These are phyloP conservation scores for Euclidia mi DNA, from an alignment of 2,888 invertebrate genomes.

Conservation along the genomic window DNA sequence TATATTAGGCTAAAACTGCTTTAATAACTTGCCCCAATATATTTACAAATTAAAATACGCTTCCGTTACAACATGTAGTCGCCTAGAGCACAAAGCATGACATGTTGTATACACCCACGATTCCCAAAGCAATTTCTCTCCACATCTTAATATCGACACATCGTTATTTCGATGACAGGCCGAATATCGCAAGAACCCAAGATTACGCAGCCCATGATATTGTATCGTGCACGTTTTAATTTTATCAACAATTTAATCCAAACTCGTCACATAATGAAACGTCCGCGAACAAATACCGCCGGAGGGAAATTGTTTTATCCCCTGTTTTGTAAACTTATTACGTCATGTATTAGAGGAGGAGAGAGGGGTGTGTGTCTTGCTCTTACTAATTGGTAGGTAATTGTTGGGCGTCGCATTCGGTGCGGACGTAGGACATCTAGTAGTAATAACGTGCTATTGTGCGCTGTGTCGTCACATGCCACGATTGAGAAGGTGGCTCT, in stretches of 20 bases:
- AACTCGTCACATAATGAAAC: constrained; percentile 53
- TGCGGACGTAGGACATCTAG: too few species aligned
- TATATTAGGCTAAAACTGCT: too few species aligned
- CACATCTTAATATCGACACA: too few species aligned
- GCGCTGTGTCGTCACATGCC: too few species aligned
- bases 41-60: too few species aligned
- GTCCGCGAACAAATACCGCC: constrained; percentile 48
- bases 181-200: neutral
- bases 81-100: too few species aligned
- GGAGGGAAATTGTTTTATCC: constrained; percentile 42
- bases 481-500: too few species aligned
- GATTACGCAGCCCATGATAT: neutral
- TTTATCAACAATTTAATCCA: constrained; percentile 44
- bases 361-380: neutral
- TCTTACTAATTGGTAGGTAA: constrained; percentile 26
- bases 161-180: neutral
- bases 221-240: neutral
- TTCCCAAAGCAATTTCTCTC: too few species aligned
- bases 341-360: constrained; percentile 30
- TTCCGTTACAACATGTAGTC: too few species aligned
- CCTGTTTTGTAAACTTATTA: constrained; percentile 51
- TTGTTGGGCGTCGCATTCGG: constrained; percentile 6
- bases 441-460: too few species aligned
- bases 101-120: too few species aligned
- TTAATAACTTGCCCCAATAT: too few species aligned